These are phyloP conservation scores for Drosophila mimica DNA, from an alignment of 2,888 invertebrate species.

Conservation along the genomic window DNA sequence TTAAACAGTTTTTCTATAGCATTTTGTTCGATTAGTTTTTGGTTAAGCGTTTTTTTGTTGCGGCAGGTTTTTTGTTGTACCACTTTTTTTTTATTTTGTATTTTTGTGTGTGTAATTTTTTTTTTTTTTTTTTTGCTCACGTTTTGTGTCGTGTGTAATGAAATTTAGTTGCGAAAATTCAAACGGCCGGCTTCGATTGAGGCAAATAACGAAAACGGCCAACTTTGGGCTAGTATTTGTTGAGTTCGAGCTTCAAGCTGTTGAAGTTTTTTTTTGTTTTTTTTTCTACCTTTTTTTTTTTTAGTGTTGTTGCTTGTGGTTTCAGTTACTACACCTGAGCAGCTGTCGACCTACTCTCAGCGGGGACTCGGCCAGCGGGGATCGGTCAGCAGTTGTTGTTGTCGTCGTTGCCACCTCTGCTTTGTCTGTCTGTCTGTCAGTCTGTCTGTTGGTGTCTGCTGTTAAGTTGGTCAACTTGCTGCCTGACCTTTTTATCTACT, in stretches of 20 bases:
- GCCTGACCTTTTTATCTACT: slow-evolving; percentile 56
- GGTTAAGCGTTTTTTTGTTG: slow-evolving; percentile 40
- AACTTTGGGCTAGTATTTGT: slow-evolving; percentile 36
- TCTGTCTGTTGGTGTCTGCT: slow-evolving; percentile 9
- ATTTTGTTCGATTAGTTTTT: slow-evolving; percentile 60
- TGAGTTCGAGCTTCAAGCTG: slow-evolving; percentile 25
- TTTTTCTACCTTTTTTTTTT: background rate
- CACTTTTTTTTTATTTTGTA: slow-evolving; percentile 1
- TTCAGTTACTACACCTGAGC: slow-evolving; percentile 43
- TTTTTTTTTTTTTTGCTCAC: slow-evolving; percentile 29
- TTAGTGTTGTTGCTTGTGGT: slow-evolving; percentile 7
- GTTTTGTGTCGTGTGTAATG: slow-evolving; percentile 60
- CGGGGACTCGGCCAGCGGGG: slow-evolving; percentile 25
- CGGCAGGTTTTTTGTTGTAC: slow-evolving; percentile 29
- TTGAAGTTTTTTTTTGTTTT: background rate
- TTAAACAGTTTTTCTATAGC: slow-evolving; percentile 40
- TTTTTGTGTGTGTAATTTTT: slow-evolving; percentile 1
- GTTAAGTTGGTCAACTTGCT: slow-evolving; percentile 46
- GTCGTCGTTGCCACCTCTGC: slow-evolving; percentile 13
- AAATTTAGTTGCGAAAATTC: slow-evolving; percentile 72
- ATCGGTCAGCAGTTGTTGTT: slow-evolving; percentile 1
- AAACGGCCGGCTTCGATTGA: slow-evolving; percentile 52
- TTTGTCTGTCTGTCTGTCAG: slow-evolving; percentile 10
- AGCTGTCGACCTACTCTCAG: slow-evolving; percentile 53
- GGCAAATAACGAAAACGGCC: slow-evolving; percentile 49